Evolutionary conservation across 1,140 invertebrate genomes (phyloP).

Genomic region (Galleria mellonella): DNA sequence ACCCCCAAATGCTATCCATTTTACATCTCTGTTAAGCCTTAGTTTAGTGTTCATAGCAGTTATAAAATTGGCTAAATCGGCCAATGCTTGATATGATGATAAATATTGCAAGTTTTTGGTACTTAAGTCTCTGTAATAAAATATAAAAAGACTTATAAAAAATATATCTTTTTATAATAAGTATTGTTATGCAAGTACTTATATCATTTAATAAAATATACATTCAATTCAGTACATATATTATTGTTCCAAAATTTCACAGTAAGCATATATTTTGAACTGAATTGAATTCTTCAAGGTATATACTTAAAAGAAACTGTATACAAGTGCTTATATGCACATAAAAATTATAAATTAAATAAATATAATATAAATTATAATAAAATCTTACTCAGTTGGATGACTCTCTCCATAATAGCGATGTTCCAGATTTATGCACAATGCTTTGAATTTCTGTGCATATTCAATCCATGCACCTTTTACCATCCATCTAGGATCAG

Average conservation of each 20-base stretch:
- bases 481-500: constrained; percentile 86
- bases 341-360: no score
- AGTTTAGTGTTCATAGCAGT: constrained; percentile 79
- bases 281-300: no score
- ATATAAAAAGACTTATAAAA: background rate
- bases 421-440: constrained; percentile 93
- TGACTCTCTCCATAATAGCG: constrained; percentile 95
- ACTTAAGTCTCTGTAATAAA: constrained; percentile 79
- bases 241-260: no score
- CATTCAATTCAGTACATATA: no score
- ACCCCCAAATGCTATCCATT: constrained; percentile 95
- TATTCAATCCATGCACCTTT: constrained; percentile 90
- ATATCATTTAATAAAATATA: no score
- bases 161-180: no score
- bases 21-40: constrained; percentile 77
- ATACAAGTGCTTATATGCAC: no score
- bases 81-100: constrained; percentile 90
- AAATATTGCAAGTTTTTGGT: constrained; percentile 86
- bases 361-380: no score
- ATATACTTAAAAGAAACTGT: no score
- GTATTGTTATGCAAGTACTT: no score
- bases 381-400: constrained; percentile 77
- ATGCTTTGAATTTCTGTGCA: constrained; percentile 85
- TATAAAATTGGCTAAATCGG: constrained; percentile 90
- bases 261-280: no score